Conservation (phyloP, 1,140 invertebrate species). For the Drosophila auraria region DNA sequence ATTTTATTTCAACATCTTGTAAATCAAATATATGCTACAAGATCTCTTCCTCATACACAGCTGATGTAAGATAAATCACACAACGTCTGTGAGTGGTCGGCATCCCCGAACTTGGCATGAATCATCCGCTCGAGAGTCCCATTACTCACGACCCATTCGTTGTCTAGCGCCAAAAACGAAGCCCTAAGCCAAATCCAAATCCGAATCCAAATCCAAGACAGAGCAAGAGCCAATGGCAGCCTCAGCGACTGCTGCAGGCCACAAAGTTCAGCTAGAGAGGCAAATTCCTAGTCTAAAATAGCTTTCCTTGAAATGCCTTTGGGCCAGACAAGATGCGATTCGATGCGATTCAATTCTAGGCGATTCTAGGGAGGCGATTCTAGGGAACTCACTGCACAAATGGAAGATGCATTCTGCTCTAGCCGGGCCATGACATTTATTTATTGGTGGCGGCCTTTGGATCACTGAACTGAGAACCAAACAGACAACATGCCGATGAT, state of each 20-base stretch:
- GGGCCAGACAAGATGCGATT: slow-evolving; percentile 10
- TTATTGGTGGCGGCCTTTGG: slow-evolving; percentile 29
- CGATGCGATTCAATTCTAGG: background rate
- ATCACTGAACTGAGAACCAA: slow-evolving; percentile 15
- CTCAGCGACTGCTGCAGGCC: slow-evolving; percentile 23
- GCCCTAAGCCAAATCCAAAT: slow-evolving; percentile 18
- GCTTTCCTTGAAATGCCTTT: slow-evolving; percentile 66
- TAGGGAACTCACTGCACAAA: slow-evolving; percentile 21
- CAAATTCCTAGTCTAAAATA: slow-evolving; percentile 55
- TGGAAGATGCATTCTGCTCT: slow-evolving; percentile 39
- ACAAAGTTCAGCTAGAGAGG: slow-evolving; percentile 40
- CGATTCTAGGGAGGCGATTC: slow-evolving; percentile 7
- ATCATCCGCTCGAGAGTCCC: slow-evolving; percentile 31
- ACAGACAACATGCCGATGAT: slow-evolving; percentile 2
- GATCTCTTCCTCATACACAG: slow-evolving; percentile 1
- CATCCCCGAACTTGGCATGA: slow-evolving; percentile 60
- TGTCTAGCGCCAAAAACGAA: slow-evolving; percentile 46
- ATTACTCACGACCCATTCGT: slow-evolving; percentile 50
- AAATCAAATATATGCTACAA: slow-evolving; percentile 7
- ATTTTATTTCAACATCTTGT: background rate
- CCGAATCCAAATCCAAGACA: slow-evolving; percentile 10
- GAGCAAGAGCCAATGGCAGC: slow-evolving; percentile 16
- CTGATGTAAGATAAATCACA: slow-evolving; percentile 30
- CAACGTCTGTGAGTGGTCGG: slow-evolving; percentile 40
- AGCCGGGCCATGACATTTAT: slow-evolving; percentile 40